Percentiles rank a stretch among this genome's conserved stretches.
Evolutionary conservation across 2,888 invertebrate species (phyloP).

Genomic region (Caenorhabditis sinica): DNA sequence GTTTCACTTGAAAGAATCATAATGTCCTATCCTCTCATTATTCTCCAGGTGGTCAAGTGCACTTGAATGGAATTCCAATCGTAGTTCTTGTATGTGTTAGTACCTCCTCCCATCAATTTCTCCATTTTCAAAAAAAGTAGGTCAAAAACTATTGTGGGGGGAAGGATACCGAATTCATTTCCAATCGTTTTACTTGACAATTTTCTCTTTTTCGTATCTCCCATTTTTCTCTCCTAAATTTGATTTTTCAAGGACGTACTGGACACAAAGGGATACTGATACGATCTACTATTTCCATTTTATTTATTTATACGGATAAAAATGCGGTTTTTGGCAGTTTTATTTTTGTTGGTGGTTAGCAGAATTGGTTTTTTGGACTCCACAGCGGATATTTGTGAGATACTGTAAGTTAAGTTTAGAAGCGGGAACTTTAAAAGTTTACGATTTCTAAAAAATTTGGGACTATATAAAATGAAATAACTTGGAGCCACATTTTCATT

Average conservation of each 20-base stretch:
- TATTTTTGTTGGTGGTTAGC: neutral
- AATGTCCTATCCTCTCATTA: too few species aligned
- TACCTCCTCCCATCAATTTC: neutral
- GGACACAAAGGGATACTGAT: neutral
- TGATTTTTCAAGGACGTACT: slow-evolving; percentile 37
- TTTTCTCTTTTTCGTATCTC: neutral
- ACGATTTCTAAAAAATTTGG: too few species aligned
- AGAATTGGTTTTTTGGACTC: slow-evolving; percentile 1
- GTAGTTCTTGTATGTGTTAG: slow-evolving; percentile 1
- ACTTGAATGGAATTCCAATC: slow-evolving; percentile 7
- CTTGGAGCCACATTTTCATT: too few species aligned
- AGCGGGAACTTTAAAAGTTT: too few species aligned
- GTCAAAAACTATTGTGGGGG: slow-evolving; percentile 40
- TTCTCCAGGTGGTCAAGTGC: slow-evolving; percentile 12
- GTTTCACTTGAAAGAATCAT: too few species aligned
- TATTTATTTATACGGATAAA: neutral
- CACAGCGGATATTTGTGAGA: slow-evolving; percentile 53
- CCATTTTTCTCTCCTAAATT: neutral
- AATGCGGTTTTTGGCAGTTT: too few species aligned
- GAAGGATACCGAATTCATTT: slow-evolving; percentile 5
- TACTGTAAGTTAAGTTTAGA: slow-evolving; percentile 34
- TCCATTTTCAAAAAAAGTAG: slow-evolving; percentile 34
- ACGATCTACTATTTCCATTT: too few species aligned
- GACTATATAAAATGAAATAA: too few species aligned
- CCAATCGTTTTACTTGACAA: neutral